Percentiles rank a stretch among this genome's conserved stretches.
phyloP scores from a whole-genome alignment of 1,140 invertebrate genomes.

The Grapholita molesta region DNA sequence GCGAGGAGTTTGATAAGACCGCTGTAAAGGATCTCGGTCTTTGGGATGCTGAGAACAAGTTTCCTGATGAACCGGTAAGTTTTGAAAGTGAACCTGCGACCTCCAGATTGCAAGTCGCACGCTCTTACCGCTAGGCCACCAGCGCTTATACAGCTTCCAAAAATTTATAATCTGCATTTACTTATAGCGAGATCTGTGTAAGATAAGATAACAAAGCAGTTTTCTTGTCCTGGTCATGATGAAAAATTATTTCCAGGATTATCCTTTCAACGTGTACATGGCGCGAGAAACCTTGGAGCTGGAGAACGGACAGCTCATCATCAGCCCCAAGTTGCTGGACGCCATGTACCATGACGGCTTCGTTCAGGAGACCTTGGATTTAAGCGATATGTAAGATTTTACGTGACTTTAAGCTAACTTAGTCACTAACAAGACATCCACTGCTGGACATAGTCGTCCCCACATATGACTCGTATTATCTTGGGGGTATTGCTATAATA shows the following conservation, averaged over 20 bases:
- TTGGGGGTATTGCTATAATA: no score
- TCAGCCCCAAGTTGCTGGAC: slow-evolving; percentile 81
- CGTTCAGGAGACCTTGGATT: slow-evolving; percentile 73
- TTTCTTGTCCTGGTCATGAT: no score
- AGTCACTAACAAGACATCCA: no score
- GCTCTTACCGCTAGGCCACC: no score
- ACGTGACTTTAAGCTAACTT: no score
- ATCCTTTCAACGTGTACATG: slow-evolving; percentile 85
- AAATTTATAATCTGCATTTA: no score
- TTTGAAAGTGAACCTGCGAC: no score
- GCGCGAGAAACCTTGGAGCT: slow-evolving; percentile 79
- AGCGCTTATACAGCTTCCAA: no score
- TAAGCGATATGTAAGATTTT: slow-evolving; percentile 71
- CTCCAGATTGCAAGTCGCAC: no score
- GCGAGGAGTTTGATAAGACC: slow-evolving; percentile 71
- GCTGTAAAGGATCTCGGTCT: slow-evolving; percentile 47
- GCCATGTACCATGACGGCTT: slow-evolving; percentile 78
- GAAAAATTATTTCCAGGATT: slow-evolving; percentile 75
- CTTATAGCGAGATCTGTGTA: no score
- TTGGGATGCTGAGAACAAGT: slow-evolving; percentile 72
- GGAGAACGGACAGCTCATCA: slow-evolving; percentile 78
- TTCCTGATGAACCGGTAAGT: slow-evolving; percentile 70
- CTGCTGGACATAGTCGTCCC: no score
- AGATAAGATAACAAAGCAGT: neutral
- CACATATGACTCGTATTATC: no score